phyloP scores from a whole-genome alignment of 2,888 invertebrate genomes.

The Apamea epomidion region DNA sequence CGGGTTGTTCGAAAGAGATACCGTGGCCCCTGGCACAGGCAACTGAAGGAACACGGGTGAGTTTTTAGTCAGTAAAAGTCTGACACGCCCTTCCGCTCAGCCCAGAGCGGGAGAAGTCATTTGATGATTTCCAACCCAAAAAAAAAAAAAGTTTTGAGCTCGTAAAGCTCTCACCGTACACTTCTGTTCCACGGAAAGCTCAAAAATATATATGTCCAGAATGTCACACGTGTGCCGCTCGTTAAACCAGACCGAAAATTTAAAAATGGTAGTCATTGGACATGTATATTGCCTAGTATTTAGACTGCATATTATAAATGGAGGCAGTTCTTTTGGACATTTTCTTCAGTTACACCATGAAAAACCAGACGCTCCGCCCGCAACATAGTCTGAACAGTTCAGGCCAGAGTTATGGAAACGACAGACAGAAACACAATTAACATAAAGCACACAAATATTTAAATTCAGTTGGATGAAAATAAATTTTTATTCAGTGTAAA shows the following conservation, averaged over 20 bases:
- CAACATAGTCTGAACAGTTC: background rate
- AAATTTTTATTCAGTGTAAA: constrained; percentile 54
- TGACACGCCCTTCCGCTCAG: too few species aligned
- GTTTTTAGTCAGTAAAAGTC: too few species aligned
- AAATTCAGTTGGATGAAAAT: constrained; percentile 25
- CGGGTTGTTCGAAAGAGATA: too few species aligned
- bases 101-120: too few species aligned
- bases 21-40: too few species aligned
- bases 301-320: background rate
- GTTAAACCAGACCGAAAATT: background rate
- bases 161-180: background rate
- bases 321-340: background rate
- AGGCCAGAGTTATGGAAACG: background rate
- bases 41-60: too few species aligned
- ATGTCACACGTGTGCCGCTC: background rate
- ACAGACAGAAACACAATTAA: constrained; percentile 23
- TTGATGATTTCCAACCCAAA: too few species aligned
- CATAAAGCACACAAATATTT: constrained; percentile 21
- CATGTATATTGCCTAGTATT: background rate
- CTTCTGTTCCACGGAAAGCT: background rate
- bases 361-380: background rate
- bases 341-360: background rate
- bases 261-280: background rate
- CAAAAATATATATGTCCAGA: background rate
- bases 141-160: too few species aligned